Percentiles rank a stretch among this genome's conserved stretches.
These are phyloP conservation scores for Tenebrio molitor DNA, from an alignment of 1,140 invertebrate species.

Conservation along the genomic window DNA sequence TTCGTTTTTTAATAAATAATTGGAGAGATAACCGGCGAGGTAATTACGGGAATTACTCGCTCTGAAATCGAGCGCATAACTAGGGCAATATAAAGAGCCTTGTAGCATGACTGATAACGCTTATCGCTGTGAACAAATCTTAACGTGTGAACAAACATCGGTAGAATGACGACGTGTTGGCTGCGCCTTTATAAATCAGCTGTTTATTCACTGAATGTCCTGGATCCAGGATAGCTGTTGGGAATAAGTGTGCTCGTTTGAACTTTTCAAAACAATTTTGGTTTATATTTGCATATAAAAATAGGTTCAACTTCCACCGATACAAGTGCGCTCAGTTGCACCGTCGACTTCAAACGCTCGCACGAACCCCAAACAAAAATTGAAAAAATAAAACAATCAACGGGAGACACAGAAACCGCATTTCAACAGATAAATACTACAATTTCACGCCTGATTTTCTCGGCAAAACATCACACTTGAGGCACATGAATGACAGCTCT, in stretches of 20 bases:
- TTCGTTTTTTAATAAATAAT: slow-evolving; percentile 30
- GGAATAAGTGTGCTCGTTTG: background rate
- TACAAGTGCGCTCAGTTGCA: no score
- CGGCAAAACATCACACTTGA: no score
- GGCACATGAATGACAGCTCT: no score
- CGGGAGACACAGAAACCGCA: no score
- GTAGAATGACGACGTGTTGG: slow-evolving; percentile 4
- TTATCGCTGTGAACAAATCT: slow-evolving; percentile 23
- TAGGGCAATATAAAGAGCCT: slow-evolving; percentile 24
- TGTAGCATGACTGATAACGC: slow-evolving; percentile 25
- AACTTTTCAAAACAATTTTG: no score
- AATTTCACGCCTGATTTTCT: no score
- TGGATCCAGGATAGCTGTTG: background rate
- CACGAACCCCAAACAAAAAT: no score
- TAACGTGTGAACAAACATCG: slow-evolving; percentile 26
- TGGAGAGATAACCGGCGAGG: slow-evolving; percentile 1
- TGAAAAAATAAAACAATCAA: no score
- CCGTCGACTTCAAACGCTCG: no score
- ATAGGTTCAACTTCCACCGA: no score
- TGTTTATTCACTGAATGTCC: background rate
- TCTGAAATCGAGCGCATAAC: slow-evolving; percentile 28
- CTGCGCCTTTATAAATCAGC: slow-evolving; percentile 8
- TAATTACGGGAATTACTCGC: slow-evolving; percentile 10
- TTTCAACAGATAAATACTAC: no score
- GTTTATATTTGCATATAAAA: no score